A percentile compares a stretch with the other conserved stretches of the same genome.
These are phyloP conservation scores for Nestor notabilis DNA, from an alignment of 2,113 vertebrate species.

Conservation along the genomic window DNA sequence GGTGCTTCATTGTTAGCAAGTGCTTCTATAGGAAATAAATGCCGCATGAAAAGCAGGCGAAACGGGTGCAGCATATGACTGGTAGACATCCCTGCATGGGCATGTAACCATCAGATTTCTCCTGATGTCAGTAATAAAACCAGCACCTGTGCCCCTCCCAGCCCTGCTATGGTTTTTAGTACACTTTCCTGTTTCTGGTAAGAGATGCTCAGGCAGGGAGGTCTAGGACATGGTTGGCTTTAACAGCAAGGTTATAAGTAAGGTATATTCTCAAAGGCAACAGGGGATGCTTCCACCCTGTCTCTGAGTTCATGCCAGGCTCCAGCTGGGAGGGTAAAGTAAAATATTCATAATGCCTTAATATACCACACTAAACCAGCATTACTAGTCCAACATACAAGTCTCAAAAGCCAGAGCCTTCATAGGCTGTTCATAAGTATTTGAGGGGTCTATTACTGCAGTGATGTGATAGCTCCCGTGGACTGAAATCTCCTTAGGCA, in stretches of 20 bases:
- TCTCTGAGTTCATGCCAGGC: not conserved
- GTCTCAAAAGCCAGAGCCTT: not conserved
- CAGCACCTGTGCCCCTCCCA: not conserved
- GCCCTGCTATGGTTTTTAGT: not conserved
- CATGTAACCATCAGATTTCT: not conserved
- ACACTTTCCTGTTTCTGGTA: not conserved
- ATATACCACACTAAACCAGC: not conserved
- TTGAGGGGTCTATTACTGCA: not conserved
- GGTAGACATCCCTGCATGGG: not conserved
- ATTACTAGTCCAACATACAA: not conserved
- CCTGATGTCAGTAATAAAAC: not conserved
- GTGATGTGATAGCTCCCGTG: not conserved
- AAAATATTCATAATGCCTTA: not conserved
- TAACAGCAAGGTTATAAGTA: not conserved
- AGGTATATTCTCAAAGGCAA: not conserved
- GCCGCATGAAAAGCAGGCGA: not conserved
- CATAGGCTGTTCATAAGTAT: not conserved
- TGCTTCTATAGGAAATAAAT: not conserved
- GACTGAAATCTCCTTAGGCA: constrained; percentile 23
- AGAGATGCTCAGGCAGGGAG: not conserved
- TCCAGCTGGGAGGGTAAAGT: not conserved
- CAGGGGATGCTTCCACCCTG: not conserved
- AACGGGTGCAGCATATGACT: not conserved
- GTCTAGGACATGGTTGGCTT: not conserved
- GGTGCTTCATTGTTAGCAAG: not conserved